A percentile compares a stretch with the other conserved stretches of the same genome.
Conservation (phyloP, 2,888 invertebrate species). For the Dexiosoma caninum region DNA sequence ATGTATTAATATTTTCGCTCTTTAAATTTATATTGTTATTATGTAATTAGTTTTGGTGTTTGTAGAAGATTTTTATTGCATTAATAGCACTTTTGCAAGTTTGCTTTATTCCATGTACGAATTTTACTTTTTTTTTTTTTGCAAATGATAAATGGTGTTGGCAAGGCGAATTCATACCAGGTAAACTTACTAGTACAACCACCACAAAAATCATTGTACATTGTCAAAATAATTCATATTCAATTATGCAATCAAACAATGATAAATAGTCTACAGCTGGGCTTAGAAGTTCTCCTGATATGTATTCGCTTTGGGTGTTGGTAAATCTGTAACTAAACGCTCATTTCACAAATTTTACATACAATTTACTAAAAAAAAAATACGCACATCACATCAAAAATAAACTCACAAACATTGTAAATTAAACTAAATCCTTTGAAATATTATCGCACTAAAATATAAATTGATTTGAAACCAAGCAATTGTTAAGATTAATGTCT, state of each 20-base stretch:
- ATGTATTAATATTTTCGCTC: constrained; percentile 14
- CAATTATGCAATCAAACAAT: too few species aligned
- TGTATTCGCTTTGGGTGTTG: too few species aligned
- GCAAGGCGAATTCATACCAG: too few species aligned
- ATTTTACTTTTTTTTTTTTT: background rate
- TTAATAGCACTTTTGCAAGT: constrained; percentile 9
- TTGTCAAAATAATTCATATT: too few species aligned
- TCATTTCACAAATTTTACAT: constrained; percentile 2
- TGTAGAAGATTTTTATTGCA: constrained; percentile 14
- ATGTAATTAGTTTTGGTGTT: constrained; percentile 23
- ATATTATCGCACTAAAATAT: background rate
- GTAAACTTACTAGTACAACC: too few species aligned
- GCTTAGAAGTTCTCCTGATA: too few species aligned
- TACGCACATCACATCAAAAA: constrained; percentile 21
- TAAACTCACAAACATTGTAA: background rate
- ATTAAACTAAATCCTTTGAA: background rate
- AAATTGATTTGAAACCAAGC: too few species aligned
- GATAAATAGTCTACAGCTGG: too few species aligned
- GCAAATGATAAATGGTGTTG: constrained; percentile 38
- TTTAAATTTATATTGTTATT: constrained; percentile 18
- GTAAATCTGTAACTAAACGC: constrained; percentile 51
- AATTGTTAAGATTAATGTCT: too few species aligned
- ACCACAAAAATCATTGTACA: too few species aligned
- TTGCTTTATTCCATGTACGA: background rate
- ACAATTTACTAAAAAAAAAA: constrained; percentile 16